Base-by-base conservation (phyloP, 1,140 invertebrate species). In the Brachionus manjavacas region DNA sequence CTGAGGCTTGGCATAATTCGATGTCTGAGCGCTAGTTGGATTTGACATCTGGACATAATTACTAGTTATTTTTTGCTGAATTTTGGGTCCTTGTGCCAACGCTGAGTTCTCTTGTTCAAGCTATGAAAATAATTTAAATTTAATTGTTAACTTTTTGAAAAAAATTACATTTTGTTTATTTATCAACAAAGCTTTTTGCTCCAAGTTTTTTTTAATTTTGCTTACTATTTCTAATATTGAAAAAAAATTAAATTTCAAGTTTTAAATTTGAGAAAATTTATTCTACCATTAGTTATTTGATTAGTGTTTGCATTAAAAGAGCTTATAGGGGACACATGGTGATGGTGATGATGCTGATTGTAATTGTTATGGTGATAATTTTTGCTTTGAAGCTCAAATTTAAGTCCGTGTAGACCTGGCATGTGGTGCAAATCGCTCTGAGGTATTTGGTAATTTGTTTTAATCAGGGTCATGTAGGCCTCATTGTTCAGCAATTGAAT, bases 151-250 rank as follows among this genome's bases (percentile, higher is more conserved):
- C 16, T 20, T n/a, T n/a, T n/a, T 41, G 20, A n/a, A 41, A 78
- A 28, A 80, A 46, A 81, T 14, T 23, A 81, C 55, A 16, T 35
- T 81, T 68, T 81, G 79, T 23, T 68, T 60, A 20, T 55, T 81
- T 16, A 81, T 81, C 31, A 81, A 14, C 9, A 81, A 64, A 9
- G 79, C 79, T 81, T 81, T 81, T 60, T 81, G 79, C 46, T 81
- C 79, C 16, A 81, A 14, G 39, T 81, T 81, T 12, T 81, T 81
- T 64, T 81, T 81, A 35, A 81, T 81, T 35, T 81, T 81, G 23
- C 64, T 81, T 1, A 81, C 79, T 41, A 81, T 60, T 31, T 80
- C 76, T 80, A 80, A 80, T n/a, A 72, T 41, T 16, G 11, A 3
- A 20, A 68, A 68, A 68, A 35, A 64, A 64, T 35, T 14, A 25